Base-by-base conservation (phyloP, 2,888 invertebrate species). In the Podotricha telesiphe region DNA sequence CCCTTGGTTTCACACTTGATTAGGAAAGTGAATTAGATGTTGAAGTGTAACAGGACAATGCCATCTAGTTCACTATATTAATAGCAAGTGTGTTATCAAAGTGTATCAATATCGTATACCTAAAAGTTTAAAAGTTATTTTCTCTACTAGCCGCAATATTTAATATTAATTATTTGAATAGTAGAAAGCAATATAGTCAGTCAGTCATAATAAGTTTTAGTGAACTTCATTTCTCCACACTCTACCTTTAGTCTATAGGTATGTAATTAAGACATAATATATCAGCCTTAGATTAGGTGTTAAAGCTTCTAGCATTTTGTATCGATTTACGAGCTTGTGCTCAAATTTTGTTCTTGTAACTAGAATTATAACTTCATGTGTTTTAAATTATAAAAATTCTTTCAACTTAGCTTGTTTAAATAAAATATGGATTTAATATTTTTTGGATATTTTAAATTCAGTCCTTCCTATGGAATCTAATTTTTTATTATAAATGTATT, bases 311-410 rank as follows among this genome's bases (percentile, higher is more conserved):
- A 55, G 67, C 67, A 47, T 67, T 67, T 67, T 67, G 67, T 67
- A 67, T 67, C 67, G 19, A 67, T 67, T 67, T 67, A 67, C 37
- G 67, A 67, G 67, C 67, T 67, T 67, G 67, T 61, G 67, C 67
- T 67, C 67, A 67, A 61, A 53, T 62, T 67, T 53, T 45, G 61
- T 67, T 67, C 53, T 19, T 67, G 45, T 61, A 66, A 42, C 13
- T 58, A 51, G 50, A 56, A 53, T 42, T 42, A 51, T 53, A 22
- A 50, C 17, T 45, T 50, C 51, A 45, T 61, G 42, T 67, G 59
- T 40, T 15, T 42, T 67, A 67, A 62, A 28, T 28, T 19, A 28
- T 4, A 48, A 48, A 34, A 1, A 13, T 34, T 11, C 34, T 34
- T 47, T 13, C 28, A 48, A 48, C 17, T 28, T 47, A 47, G 47